These are phyloP conservation scores for Pantala flavescens DNA, from an alignment of 1,140 invertebrate species.

Conservation along the genomic window DNA sequence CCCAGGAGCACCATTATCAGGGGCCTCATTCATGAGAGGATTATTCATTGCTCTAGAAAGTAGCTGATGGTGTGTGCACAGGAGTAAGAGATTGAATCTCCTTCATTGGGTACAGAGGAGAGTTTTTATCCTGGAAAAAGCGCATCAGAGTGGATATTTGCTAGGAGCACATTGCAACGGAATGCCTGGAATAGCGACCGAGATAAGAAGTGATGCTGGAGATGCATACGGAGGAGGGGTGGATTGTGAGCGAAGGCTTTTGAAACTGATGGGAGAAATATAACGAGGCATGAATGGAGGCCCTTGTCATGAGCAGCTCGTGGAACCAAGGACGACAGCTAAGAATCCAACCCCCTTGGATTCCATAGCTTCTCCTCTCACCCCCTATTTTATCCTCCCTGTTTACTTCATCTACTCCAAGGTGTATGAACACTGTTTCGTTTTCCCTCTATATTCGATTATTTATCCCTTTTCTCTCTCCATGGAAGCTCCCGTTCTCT, in stretches of 20 bases:
- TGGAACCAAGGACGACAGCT: background rate
- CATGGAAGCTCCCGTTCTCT: no score
- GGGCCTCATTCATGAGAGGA: no score
- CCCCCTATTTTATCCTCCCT: background rate
- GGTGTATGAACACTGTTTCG: background rate
- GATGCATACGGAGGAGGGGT: background rate
- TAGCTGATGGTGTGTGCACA: no score
- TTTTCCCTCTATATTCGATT: background rate
- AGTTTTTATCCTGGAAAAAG: background rate
- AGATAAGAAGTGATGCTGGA: background rate
- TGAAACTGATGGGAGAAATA: background rate
- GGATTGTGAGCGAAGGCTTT: background rate
- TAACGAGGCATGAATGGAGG: constrained; percentile 8
- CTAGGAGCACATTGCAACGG: background rate
- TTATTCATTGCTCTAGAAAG: no score
- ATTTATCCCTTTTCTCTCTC: background rate
- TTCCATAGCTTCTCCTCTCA: background rate
- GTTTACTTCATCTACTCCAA: background rate
- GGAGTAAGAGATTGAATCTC: background rate
- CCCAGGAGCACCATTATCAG: no score
- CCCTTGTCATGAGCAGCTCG: background rate
- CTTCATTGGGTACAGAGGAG: background rate
- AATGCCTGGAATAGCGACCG: background rate
- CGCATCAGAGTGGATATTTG: background rate
- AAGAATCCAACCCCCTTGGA: background rate